These are phyloP conservation scores for Gallinago undulata DNA, from an alignment of 2,113 vertebrate species.

Conservation along the genomic window DNA sequence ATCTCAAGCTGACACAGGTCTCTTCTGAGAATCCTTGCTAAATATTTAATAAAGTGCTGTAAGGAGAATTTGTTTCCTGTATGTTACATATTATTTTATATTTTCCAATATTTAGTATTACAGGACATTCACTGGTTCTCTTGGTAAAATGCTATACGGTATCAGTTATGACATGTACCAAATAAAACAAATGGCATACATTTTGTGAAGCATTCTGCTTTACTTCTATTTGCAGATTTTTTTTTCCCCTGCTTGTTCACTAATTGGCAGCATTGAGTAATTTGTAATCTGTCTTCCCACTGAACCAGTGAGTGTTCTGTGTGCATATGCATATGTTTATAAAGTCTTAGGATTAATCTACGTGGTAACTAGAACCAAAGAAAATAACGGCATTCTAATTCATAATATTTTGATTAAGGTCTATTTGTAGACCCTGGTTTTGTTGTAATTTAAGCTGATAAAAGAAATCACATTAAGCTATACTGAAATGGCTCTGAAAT, in stretches of 20 bases:
- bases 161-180: neutral
- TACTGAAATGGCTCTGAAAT: conserved; percentile 40
- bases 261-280: conserved; percentile 44
- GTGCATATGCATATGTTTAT: conserved; percentile 21
- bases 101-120: neutral
- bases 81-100: neutral
- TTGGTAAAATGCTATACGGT: neutral
- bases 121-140: neutral
- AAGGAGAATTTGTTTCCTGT: neutral
- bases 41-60: neutral
- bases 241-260: neutral
- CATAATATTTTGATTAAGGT: conserved; percentile 54
- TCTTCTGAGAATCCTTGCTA: neutral
- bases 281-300: conserved; percentile 42
- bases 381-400: conserved; percentile 41
- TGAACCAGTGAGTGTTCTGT: conserved; percentile 28
- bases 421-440: conserved; percentile 35
- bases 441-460: conserved; percentile 39
- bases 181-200: neutral
- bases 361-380: conserved; percentile 30
- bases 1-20: neutral
- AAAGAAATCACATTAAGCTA: conserved; percentile 40
- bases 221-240: neutral
- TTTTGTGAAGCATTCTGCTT: conserved; percentile 12
- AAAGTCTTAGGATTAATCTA: conserved; percentile 24